Percentiles rank a stretch among this genome's conserved stretches.
These are phyloP conservation scores for Aphaenogaster rudis DNA, from an alignment of 1,140 invertebrate genomes.

Conservation along the genomic window DNA sequence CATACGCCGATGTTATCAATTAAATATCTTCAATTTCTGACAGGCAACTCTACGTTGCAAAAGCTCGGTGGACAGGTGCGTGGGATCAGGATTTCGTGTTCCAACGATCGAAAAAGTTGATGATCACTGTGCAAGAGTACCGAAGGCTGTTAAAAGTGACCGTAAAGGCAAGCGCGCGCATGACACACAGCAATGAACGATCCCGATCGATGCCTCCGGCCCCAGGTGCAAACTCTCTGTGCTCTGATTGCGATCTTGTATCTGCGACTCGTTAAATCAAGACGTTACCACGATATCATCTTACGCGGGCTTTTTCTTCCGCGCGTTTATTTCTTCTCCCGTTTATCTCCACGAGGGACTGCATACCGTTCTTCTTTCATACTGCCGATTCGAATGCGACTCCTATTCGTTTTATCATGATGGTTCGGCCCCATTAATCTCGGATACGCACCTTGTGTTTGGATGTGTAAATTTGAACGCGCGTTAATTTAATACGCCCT, in stretches of 20 bases:
- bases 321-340: conserved; percentile 43
- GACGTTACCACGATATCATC: conserved; percentile 65
- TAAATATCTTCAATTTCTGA: neutral
- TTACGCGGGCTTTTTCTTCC: conserved; percentile 44
- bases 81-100: conserved; percentile 6
- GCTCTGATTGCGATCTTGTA: conserved; percentile 60
- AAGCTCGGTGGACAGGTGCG: conserved; percentile 29
- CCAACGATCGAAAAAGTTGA: conserved; percentile 50
- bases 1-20: neutral
- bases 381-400: conserved; percentile 36
- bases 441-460: conserved; percentile 61
- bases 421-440: conserved; percentile 49
- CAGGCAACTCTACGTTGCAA: neutral
- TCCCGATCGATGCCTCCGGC: conserved; percentile 57
- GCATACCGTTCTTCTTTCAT: conserved; percentile 9
- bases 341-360: conserved; percentile 26
- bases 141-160: conserved; percentile 50
- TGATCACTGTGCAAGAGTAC: conserved; percentile 37
- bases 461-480: conserved; percentile 61
- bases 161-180: conserved; percentile 50
- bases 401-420: conserved; percentile 62
- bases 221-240: conserved; percentile 64
- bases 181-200: conserved; percentile 56
- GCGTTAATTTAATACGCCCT: conserved; percentile 59
- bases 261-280: conserved; percentile 64